Conservation (phyloP, 2,113 vertebrate species). For the Tonatia bakeri region DNA sequence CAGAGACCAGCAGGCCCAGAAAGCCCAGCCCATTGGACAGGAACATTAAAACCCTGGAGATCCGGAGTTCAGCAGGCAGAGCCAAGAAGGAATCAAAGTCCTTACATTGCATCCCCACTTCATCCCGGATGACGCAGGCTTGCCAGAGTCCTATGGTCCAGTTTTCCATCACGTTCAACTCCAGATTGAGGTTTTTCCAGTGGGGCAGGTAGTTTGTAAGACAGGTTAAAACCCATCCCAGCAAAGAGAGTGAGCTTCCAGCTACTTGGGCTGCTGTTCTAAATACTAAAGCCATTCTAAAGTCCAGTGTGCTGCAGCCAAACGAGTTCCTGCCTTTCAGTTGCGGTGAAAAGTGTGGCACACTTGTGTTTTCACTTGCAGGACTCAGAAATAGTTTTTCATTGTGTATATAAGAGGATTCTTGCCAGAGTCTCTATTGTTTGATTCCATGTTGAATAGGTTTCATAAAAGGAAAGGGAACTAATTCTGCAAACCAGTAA, state of each 20-base stretch:
- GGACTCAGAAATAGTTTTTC: conserved; percentile 45
- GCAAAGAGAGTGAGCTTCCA: conserved; percentile 84
- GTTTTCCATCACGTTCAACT: conserved; percentile 87
- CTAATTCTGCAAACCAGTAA: neutral
- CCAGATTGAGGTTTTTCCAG: conserved; percentile 94
- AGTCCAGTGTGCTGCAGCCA: neutral
- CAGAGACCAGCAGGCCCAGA: conserved; percentile 83
- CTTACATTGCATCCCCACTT: conserved; percentile 84
- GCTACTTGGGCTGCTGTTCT: conserved; percentile 62
- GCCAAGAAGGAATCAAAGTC: conserved; percentile 85
- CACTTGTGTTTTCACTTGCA: conserved; percentile 10
- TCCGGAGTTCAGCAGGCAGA: conserved; percentile 83
- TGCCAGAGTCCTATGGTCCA: conserved; percentile 88
- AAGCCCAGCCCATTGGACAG: conserved; percentile 83
- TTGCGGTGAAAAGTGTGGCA: conserved; percentile 5
- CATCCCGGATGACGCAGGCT: conserved; percentile 83
- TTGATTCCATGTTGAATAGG: conserved; percentile 20
- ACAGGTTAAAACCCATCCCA: conserved; percentile 89
- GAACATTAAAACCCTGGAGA: conserved; percentile 85
- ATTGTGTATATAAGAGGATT: conserved; percentile 55
- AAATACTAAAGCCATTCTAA: conserved; percentile 60
- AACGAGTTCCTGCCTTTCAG: neutral
- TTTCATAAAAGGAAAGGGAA: conserved; percentile 42
- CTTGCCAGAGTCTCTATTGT: conserved; percentile 46
- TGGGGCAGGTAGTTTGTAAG: conserved; percentile 91